phyloP scores from a whole-genome alignment of 2,888 invertebrate species.

The Orthonevra nobilis region DNA sequence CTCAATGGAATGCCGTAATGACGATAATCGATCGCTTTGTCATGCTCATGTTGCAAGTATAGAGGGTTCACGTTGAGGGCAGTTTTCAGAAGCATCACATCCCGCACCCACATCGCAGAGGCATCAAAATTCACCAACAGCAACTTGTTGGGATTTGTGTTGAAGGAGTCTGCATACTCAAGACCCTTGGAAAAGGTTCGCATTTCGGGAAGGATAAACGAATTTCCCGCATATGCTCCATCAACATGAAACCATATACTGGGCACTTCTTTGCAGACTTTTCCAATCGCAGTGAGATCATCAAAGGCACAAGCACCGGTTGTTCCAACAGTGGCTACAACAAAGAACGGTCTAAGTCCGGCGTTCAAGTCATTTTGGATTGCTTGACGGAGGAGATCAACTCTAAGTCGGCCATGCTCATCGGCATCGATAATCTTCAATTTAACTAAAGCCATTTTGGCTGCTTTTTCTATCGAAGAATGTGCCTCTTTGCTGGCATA shows the following conservation, averaged over 20 bases:
- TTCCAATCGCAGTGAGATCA: slow-evolving; percentile 88
- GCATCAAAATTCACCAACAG: slow-evolving; percentile 92
- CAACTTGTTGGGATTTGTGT: slow-evolving; percentile 94
- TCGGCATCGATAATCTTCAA: slow-evolving; percentile 87
- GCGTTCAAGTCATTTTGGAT: slow-evolving; percentile 87
- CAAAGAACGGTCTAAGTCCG: slow-evolving; percentile 91
- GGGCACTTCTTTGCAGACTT: slow-evolving; percentile 83
- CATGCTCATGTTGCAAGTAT: slow-evolving; percentile 91
- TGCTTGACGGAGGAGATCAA: slow-evolving; percentile 83
- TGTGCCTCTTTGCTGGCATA: slow-evolving; percentile 88
- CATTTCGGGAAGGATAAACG: slow-evolving; percentile 92
- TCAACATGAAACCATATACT: slow-evolving; percentile 93
- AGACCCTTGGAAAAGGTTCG: slow-evolving; percentile 84
- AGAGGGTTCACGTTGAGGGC: slow-evolving; percentile 93
- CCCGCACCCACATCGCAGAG: slow-evolving; percentile 90
- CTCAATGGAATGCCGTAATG: slow-evolving; percentile 95
- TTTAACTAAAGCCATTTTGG: slow-evolving; percentile 88
- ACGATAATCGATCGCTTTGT: slow-evolving; percentile 86
- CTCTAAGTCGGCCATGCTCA: slow-evolving; percentile 84
- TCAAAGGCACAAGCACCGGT: slow-evolving; percentile 93
- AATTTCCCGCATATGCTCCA: slow-evolving; percentile 92
- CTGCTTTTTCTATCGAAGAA: slow-evolving; percentile 89
- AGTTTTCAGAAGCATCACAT: slow-evolving; percentile 88
- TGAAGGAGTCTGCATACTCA: slow-evolving; percentile 91
- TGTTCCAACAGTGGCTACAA: slow-evolving; percentile 90